A percentile compares a stretch with the other conserved stretches of the same genome.
These are phyloP conservation scores for Kuschelorhynchus macadamiae DNA, from an alignment of 2,888 invertebrate genomes.

Conservation along the genomic window DNA sequence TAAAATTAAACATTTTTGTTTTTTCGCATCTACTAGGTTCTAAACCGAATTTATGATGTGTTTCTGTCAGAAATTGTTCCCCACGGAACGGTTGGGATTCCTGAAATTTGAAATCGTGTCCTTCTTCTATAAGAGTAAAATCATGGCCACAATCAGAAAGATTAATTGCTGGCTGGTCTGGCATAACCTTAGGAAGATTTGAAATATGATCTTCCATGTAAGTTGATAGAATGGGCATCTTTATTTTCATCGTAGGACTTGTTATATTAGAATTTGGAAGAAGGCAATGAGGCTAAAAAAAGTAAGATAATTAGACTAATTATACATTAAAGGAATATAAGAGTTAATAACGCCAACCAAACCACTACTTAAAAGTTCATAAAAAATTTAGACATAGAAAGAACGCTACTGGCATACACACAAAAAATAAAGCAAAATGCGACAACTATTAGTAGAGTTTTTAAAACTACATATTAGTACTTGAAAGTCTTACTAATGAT, in stretches of 20 bases:
- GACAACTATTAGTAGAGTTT: too few species aligned
- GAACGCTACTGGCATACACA: too few species aligned
- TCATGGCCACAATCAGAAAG: conserved; percentile 8
- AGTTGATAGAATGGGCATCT: conserved; percentile 20
- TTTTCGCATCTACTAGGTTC: conserved; percentile 43
- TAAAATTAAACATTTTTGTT: conserved; percentile 40
- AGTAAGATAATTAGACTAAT: too few species aligned
- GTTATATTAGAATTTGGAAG: conserved; percentile 15
- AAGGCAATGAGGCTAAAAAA: background rate
- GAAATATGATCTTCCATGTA: conserved; percentile 26
- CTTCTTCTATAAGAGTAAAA: conserved; percentile 40
- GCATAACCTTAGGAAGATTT: background rate
- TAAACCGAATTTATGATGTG: conserved; percentile 48
- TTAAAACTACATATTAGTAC: too few species aligned
- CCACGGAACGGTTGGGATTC: conserved; percentile 1
- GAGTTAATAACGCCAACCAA: too few species aligned
- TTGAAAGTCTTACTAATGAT: too few species aligned
- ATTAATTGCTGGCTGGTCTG: background rate
- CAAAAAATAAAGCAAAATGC: too few species aligned
- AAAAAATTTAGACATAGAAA: too few species aligned
- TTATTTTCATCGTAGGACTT: conserved; percentile 36
- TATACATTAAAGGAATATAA: too few species aligned
- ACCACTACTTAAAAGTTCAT: too few species aligned
- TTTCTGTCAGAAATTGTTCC: conserved; percentile 8
- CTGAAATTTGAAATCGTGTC: conserved; percentile 28